phyloP scores from a whole-genome alignment of 2,888 invertebrate species.

The Parnassius smintheus region DNA sequence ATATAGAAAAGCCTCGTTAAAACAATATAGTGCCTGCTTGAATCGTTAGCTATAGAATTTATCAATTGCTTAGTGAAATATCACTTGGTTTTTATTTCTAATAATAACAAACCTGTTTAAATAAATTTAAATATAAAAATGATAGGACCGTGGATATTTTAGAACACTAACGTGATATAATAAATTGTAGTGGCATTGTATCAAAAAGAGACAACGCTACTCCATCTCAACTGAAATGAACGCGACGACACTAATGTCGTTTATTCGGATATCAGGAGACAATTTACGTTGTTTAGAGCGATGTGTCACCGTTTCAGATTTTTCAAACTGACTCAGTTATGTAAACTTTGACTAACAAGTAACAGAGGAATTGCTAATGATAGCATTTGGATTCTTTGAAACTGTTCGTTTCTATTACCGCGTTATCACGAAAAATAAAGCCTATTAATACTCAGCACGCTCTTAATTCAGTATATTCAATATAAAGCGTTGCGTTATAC shows the following conservation, averaged over 20 bases:
- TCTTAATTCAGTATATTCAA: not conserved
- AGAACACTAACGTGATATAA: too few relatives aligned
- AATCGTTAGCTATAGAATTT: too few relatives aligned
- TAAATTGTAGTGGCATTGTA: not conserved
- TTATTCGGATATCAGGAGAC: conserved; percentile 25
- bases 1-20: too few relatives aligned
- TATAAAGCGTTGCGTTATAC: conserved; percentile 9
- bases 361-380: conserved; percentile 55
- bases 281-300: conserved; percentile 36
- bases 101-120: too few relatives aligned
- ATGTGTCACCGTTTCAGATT: conserved; percentile 55
- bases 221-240: conserved; percentile 9
- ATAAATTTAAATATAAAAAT: too few relatives aligned
- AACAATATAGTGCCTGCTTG: too few relatives aligned
- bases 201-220: not conserved
- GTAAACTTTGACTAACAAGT: conserved; percentile 54
- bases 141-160: too few relatives aligned
- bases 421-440: conserved; percentile 49
- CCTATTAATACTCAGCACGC: conserved; percentile 45
- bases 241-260: conserved; percentile 11
- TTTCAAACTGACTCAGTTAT: conserved; percentile 62
- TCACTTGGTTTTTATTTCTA: too few relatives aligned
- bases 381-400: conserved; percentile 54
- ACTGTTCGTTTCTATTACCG: conserved; percentile 51
- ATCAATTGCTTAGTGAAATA: too few relatives aligned